Percentiles rank a stretch among this genome's conserved stretches.
phyloP scores from a whole-genome alignment of 2,113 vertebrate species.

The Lipotes vexillifer region DNA sequence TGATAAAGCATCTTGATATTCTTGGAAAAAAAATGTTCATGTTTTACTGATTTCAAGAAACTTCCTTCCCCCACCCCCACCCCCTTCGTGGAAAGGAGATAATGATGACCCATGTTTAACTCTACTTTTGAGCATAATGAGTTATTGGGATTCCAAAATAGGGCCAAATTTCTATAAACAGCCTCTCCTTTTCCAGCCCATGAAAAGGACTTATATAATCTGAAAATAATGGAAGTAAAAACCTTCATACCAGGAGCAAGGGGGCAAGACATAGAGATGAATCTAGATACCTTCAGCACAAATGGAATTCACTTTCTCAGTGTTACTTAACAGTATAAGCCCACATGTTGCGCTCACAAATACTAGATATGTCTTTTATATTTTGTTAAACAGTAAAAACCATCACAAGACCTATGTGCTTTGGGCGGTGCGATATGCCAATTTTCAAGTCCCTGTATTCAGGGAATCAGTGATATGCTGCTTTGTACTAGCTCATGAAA shows the following conservation, averaged over 20 bases:
- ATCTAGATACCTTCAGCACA: not conserved
- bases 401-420: not conserved
- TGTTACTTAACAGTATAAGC: not conserved
- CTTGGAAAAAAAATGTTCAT: not conserved
- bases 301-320: not conserved
- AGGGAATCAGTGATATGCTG: not conserved
- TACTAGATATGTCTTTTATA: not conserved
- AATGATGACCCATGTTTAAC: not conserved
- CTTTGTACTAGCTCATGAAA: not conserved
- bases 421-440: not conserved
- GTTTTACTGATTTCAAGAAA: not conserved
- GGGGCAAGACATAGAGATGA: not conserved
- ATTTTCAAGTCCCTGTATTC: not conserved
- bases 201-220: not conserved
- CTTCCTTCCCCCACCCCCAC: not conserved
- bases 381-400: not conserved
- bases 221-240: not conserved
- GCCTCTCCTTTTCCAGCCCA: not conserved
- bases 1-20: not conserved
- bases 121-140: not conserved
- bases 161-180: not conserved
- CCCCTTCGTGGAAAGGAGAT: not conserved
- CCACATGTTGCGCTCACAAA: not conserved
- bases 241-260: not conserved
- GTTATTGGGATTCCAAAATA: slow-evolving; percentile 14